phyloP scores from a whole-genome alignment of 2,113 vertebrate species.

The Cnemophilus loriae region DNA sequence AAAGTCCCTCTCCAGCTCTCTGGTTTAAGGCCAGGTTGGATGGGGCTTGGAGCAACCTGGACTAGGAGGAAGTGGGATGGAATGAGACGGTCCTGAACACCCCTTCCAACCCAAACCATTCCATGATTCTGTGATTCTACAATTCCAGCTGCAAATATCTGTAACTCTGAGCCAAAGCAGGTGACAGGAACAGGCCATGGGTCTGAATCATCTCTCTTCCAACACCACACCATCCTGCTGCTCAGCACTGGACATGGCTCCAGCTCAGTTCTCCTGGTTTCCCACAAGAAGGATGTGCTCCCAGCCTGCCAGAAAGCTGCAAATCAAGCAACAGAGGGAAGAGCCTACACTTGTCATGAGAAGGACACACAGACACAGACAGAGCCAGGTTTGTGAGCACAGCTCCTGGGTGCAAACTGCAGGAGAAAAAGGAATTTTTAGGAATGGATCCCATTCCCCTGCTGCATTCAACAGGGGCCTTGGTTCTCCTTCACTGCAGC shows the following conservation, averaged over 20 bases:
- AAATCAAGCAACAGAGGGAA: not conserved
- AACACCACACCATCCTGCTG: not conserved
- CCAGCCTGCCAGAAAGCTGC: not conserved
- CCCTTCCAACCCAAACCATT: not conserved
- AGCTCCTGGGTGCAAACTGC: not conserved
- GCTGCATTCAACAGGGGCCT: rapidly evolving
- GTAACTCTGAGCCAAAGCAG: not conserved
- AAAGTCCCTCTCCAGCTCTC: not conserved
- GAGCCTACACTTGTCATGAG: not conserved
- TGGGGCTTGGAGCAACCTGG: not conserved
- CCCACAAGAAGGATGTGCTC: not conserved
- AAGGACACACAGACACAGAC: not conserved
- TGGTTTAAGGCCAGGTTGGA: not conserved
- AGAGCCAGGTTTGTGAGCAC: not conserved
- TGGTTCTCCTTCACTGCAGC: not conserved
- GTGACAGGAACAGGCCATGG: not conserved
- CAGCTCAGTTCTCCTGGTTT: not conserved
- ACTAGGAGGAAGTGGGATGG: not conserved
- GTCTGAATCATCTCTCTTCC: not conserved
- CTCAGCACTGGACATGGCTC: rapidly evolving
- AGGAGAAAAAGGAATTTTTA: not conserved
- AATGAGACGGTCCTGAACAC: not conserved
- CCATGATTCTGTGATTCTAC: not conserved
- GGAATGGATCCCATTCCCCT: not conserved
- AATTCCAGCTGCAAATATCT: not conserved